Evolutionary conservation across 1,140 invertebrate species (phyloP), one percentile per base, ranked within the genome.

Genomic region (Ceratina japonica): DNA sequence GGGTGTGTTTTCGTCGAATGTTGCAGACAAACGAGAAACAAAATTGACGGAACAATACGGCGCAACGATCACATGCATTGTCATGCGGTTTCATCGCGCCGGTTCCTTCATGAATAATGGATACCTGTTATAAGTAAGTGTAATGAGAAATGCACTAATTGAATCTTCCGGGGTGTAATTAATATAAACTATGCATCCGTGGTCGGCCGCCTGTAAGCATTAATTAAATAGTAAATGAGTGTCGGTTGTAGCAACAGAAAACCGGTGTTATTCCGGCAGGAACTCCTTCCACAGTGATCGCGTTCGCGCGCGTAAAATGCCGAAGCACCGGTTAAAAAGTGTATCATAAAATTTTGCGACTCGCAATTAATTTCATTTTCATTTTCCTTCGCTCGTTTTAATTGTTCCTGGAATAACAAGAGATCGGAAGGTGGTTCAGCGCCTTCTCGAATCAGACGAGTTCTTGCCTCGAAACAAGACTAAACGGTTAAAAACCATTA

Each of bases 61-160:
- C 56, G 58, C 63, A 78, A 78, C 75, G 75, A 88, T 87, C 82
- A 86, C 81, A 78, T 85, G 79, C 85, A 89, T 87, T 89, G 88
- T 90, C 87, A 86, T 84, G 78, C 63, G 56, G 75, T 79, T 78
- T 81, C 83, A 81, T 75, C 80, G 81, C 80, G 73, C 75, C 73
- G 82, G 69, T 81, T 82, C n/a, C 80, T 83, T 90, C 86, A 90
- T 92, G 90, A 91, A 92, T 92, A 91, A 91, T 92, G 89, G 87
- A 91, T 91, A 88, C 54, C 84, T 80, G 79, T 84, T 89, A 87
- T 90, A 90, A 90, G 87, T 91, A 89, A 91, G 89, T 88, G 90
- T 91, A 92, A 91, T 90, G 91, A 92, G 91, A 89, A 89, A 91
- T 87, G 88, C 89, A 89, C 90, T 91, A 91, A 91, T 92, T 91